A percentile compares a stretch with the other conserved stretches of the same genome.
Evolutionary conservation across 35 echinoderm and acorn worm species (phyloP).

Genomic region (Heliocidaris tuberculata): DNA sequence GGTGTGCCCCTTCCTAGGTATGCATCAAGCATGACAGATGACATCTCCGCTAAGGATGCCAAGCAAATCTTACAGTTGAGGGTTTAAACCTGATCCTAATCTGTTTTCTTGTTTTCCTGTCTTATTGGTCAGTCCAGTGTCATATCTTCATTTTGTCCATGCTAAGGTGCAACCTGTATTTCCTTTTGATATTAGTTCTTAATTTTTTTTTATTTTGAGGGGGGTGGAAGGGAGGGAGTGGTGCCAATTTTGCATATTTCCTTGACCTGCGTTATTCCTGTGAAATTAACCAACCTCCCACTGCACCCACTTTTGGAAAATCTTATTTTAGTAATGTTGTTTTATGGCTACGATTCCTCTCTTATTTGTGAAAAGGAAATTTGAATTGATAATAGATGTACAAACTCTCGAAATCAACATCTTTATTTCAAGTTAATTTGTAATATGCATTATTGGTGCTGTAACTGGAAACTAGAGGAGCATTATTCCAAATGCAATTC

Average conservation of each 20-base stretch:
- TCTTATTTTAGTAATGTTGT: not conserved
- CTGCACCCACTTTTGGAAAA: not conserved
- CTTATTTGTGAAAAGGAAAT: no score
- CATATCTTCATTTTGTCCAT: not conserved
- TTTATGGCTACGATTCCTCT: no score
- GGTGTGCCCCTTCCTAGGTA: slow-evolving; percentile 7
- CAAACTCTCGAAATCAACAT: no score
- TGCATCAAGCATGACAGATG: not conserved
- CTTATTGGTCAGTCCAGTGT: not conserved
- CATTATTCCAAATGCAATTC: no score
- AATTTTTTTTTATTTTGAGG: not conserved
- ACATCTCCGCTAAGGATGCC: slow-evolving; percentile 8
- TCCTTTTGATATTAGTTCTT: not conserved
- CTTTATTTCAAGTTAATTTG: no score
- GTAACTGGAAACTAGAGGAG: no score
- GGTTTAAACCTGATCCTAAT: not conserved
- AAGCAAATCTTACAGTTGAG: slow-evolving; percentile 1
- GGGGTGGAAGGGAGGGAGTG: not conserved
- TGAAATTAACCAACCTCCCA: not conserved
- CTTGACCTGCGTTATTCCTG: not conserved
- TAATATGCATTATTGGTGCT: no score
- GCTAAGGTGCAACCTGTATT: not conserved
- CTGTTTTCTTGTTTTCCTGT: not conserved
- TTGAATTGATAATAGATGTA: no score
- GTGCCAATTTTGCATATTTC: not conserved